These are phyloP conservation scores for Butorides virescens DNA, from an alignment of 2,113 vertebrate species.

Conservation along the genomic window DNA sequence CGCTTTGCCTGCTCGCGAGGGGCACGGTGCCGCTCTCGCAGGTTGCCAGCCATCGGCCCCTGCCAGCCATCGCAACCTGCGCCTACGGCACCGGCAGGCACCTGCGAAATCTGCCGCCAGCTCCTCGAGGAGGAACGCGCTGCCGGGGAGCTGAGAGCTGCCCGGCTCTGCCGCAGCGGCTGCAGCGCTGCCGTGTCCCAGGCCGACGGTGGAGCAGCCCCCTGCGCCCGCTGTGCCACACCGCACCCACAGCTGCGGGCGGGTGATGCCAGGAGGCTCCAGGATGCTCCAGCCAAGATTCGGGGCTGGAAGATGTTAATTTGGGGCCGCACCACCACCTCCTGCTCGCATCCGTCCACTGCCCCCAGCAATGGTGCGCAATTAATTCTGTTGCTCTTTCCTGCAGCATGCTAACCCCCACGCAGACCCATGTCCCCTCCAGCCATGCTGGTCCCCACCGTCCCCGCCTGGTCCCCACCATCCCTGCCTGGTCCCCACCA, in stretches of 20 bases:
- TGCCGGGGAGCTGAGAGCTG: not conserved
- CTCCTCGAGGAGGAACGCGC: not conserved
- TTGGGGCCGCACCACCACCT: not conserved
- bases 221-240: fast-evolving
- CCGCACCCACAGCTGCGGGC: not conserved
- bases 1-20: not conserved
- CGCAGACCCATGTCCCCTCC: not conserved
- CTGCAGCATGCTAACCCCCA: fast-evolving
- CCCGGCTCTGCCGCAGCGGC: fast-evolving
- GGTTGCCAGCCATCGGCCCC: fast-evolving
- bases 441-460: not conserved
- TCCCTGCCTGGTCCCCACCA: not conserved
- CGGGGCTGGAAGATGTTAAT: not conserved
- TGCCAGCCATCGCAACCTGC: not conserved
- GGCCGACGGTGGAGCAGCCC: fast-evolving
- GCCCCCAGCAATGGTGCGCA: not conserved
- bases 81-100: not conserved
- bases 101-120: not conserved
- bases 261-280: not conserved
- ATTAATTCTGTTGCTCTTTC: not conserved
- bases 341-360: fast-evolving
- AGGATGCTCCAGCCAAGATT: not conserved
- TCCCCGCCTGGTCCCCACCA: not conserved
- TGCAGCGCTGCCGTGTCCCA: not conserved
- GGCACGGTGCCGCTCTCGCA: fast-evolving